These are phyloP conservation scores for Heliocidaris tuberculata DNA, from an alignment of 35 echinoderm and acorn worm genomes.

Conservation along the genomic window DNA sequence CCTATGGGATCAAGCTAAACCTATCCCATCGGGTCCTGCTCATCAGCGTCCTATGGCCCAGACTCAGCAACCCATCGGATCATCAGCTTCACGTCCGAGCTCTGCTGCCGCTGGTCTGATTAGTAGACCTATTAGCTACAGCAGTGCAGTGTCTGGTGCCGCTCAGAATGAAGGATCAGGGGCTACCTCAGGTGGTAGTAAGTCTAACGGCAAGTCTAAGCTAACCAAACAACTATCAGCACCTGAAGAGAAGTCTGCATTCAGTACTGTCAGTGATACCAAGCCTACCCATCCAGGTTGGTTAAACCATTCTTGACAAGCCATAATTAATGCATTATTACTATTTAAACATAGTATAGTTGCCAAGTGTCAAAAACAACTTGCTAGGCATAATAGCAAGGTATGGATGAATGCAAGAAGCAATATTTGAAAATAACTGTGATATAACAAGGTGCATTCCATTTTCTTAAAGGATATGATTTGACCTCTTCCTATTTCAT, in stretches of 20 bases:
- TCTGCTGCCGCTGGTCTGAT: background rate
- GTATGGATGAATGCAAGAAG: too few relatives aligned
- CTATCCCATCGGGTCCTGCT: conserved; percentile 64
- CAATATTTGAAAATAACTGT: too few relatives aligned
- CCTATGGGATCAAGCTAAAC: conserved; percentile 89
- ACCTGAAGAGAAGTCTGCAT: conserved; percentile 81
- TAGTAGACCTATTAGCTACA: conserved; percentile 79
- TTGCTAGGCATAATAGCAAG: too few relatives aligned
- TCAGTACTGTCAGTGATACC: conserved; percentile 80
- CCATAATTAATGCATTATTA: too few relatives aligned
- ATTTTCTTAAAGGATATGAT: too few relatives aligned
- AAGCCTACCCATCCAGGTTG: conserved; percentile 54
- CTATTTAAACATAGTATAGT: too few relatives aligned
- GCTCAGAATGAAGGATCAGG: conserved; percentile 45
- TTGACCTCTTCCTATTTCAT: too few relatives aligned
- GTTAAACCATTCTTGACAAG: background rate
- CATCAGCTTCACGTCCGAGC: background rate
- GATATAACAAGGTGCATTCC: too few relatives aligned
- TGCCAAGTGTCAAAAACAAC: too few relatives aligned
- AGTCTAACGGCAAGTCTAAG: conserved; percentile 57
- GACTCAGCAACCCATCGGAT: conserved; percentile 48
- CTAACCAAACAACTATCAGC: conserved; percentile 78
- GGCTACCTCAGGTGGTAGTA: background rate
- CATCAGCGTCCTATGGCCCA: conserved; percentile 68
- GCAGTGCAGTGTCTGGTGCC: conserved; percentile 74